A percentile compares a stretch with the other conserved stretches of the same genome.
Conservation (phyloP, 2,797 vertebrate species). For the Dendrocincla fuliginosa region DNA sequence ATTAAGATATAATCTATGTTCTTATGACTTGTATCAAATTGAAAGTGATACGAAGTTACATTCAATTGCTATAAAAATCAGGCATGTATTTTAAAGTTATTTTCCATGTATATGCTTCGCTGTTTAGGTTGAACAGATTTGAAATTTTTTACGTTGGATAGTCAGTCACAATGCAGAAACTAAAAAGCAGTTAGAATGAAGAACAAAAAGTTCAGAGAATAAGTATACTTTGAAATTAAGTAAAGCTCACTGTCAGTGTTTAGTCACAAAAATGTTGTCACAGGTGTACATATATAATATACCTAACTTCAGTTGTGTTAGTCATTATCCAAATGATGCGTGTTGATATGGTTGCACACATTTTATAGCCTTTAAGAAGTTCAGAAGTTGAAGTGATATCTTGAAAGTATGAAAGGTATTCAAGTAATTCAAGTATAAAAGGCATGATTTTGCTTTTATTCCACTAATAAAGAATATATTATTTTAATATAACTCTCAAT, state of each 20-base stretch:
- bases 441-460: not conserved
- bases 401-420: not conserved
- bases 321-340: not conserved
- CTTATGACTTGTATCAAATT: not conserved
- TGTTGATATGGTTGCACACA: rapidly evolving
- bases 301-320: not conserved
- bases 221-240: not conserved
- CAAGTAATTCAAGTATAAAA: not conserved
- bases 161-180: not conserved
- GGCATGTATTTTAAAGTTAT: not conserved
- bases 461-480: not conserved
- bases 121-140: constrained; percentile 6
- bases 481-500: not conserved
- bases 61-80: not conserved
- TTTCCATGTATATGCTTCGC: not conserved
- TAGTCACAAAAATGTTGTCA: not conserved
- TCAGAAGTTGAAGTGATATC: not conserved
- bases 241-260: not conserved
- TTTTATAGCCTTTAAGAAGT: not conserved
- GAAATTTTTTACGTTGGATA: not conserved
- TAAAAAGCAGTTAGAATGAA: not conserved
- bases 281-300: not conserved
- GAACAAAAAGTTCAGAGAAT: not conserved
- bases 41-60: not conserved
- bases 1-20: not conserved